A percentile compares a stretch with the other conserved stretches of the same genome.
These are phyloP conservation scores for Periophthalmus modestus DNA, from an alignment of 2,113 vertebrate species.

Conservation along the genomic window DNA sequence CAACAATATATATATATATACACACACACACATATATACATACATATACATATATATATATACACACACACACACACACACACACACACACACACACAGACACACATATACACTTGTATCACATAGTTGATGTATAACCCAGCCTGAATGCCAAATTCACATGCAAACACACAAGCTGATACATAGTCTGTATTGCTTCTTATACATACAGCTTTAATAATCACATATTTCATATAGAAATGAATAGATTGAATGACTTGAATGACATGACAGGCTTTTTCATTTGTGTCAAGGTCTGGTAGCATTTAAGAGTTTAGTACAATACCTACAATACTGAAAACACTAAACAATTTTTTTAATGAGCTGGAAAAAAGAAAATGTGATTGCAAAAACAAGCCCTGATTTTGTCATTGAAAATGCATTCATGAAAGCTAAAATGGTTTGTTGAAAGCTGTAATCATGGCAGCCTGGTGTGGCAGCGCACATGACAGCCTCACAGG, in stretches of 20 bases:
- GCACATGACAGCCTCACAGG: constrained; percentile 26
- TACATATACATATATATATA: too few relatives aligned
- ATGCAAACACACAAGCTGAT: neutral
- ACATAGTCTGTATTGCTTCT: neutral
- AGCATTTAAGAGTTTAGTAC: neutral
- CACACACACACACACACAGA: too few relatives aligned
- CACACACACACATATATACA: too few relatives aligned
- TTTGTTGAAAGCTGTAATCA: constrained; percentile 40
- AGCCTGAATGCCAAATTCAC: neutral
- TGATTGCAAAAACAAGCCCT: neutral
- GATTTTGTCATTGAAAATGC: neutral
- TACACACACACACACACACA: too few relatives aligned
- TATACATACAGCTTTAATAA: neutral
- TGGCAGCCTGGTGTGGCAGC: constrained; percentile 26
- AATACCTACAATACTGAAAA: neutral
- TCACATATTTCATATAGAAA: neutral
- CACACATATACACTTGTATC: too few relatives aligned
- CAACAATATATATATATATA: too few relatives aligned
- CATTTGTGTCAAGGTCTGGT: neutral
- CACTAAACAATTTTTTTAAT: neutral
- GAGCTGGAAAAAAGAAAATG: neutral
- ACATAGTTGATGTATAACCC: neutral
- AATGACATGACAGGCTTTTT: neutral
- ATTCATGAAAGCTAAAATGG: neutral
- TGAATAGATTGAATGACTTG: neutral